Base-by-base conservation (phyloP, 1,140 invertebrate genomes). In the Tetragonula clypearis region DNA sequence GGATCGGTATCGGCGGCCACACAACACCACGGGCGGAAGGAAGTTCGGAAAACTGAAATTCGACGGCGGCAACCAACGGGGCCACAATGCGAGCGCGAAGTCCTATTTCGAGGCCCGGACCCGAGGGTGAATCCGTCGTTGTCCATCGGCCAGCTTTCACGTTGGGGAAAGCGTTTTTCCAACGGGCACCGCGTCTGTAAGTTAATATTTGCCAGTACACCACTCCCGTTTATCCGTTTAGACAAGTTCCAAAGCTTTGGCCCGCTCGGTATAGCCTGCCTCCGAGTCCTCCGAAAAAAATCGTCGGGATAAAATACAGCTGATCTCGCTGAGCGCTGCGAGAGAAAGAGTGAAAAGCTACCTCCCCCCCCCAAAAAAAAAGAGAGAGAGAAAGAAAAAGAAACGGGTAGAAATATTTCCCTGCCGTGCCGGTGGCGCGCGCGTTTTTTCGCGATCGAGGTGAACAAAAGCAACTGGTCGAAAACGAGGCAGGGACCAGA, bases 161-260 rank as follows among this genome's bases (percentile, higher is more conserved):
- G 49, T 21, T 35, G 41, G 41, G 8, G 9, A 49, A 9, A 49
- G 8, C 41, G 41, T 49, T 49, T 30, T 72, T 65, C 26, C 8
- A 75, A 76, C 60, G 23, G 53, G 41, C 79, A 9, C 49, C 79
- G 79, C 41, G 73, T 82, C 23, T 82, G 72, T 76, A 82, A 82
- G 81, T 82, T 82, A 82, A 82, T 82, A 82, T 82, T 82, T 82
- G 81, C 81, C 49, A 49, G 60, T 82, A 68, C 26, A 23, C n/a
- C 19, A 19, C 9, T 15, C 9, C 8, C 14, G 75, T 49, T 35
- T 41, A n/a, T n/a, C 49, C n/a, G 76, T 49, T 76, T 19, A 55
- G 72, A 82, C 81, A 82, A 76, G 76, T 73, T 76, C 72, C 41
- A 49, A 49, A 49, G 26, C 62, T 55, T 49, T n/a, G 60, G 49